Evolutionary conservation across 2,113 vertebrate genomes (phyloP).

Genomic region (Sinocyclocheilus maitianheensis): DNA sequence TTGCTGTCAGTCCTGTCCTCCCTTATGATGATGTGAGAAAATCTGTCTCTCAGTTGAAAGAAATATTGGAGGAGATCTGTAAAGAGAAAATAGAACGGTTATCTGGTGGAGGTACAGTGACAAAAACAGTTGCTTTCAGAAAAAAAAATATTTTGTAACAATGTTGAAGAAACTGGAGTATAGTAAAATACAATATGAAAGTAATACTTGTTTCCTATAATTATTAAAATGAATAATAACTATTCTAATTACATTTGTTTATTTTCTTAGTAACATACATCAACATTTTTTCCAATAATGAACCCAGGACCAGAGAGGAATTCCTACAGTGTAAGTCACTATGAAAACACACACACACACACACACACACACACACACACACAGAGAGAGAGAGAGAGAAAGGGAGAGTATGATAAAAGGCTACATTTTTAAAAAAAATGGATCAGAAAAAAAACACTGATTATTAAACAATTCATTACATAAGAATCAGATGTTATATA

Average conservation of each 20-base stretch:
- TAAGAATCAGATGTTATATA: too few species aligned
- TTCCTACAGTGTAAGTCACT: background rate
- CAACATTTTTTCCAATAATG: background rate
- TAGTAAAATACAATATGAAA: too few species aligned
- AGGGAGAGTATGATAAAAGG: too few species aligned
- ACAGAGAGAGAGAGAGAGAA: too few species aligned
- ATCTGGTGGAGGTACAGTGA: background rate
- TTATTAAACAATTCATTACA: too few species aligned
- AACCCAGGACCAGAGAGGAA: background rate
- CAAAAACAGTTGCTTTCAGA: too few species aligned
- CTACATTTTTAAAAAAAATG: too few species aligned
- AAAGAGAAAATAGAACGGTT: background rate
- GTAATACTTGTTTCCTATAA: too few species aligned
- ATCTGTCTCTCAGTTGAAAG: background rate
- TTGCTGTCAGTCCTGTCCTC: background rate
- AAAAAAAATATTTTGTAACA: too few species aligned
- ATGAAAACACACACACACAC: background rate
- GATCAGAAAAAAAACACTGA: too few species aligned
- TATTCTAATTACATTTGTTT: background rate
- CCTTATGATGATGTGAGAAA: slow-evolving; percentile 5
- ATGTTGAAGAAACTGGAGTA: too few species aligned
- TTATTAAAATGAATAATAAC: too few species aligned
- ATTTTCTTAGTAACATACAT: background rate
- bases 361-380: background rate
- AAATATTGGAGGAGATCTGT: slow-evolving; percentile 1